phyloP scores from a whole-genome alignment of 2,113 vertebrate species.

The Heptranchias perlo region DNA sequence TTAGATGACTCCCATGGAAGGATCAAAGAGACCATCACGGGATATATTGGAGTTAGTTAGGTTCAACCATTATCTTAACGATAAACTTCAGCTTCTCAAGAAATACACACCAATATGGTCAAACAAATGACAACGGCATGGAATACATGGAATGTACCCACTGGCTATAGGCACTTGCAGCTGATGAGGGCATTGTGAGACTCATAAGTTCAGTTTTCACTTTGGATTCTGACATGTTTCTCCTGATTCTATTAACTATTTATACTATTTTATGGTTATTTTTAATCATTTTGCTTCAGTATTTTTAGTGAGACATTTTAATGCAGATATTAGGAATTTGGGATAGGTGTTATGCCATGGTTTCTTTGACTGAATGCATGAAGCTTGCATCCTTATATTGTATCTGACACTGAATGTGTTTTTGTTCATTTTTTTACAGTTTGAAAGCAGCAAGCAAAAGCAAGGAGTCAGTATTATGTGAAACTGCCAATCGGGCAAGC shows the following conservation, averaged over 20 bases:
- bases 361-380: background rate
- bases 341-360: background rate
- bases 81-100: background rate
- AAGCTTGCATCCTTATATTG: background rate
- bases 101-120: background rate
- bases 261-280: too few species aligned
- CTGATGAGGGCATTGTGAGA: too few species aligned
- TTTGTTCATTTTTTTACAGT: conserved; percentile 46
- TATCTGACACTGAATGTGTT: background rate
- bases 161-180: too few species aligned
- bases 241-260: too few species aligned
- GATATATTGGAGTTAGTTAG: background rate
- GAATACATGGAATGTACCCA: background rate
- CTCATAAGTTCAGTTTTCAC: too few species aligned
- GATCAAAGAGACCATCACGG: too few species aligned
- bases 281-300: too few species aligned
- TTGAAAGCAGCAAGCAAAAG: conserved; percentile 54
- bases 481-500: conserved; percentile 42
- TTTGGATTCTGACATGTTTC: too few species aligned
- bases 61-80: background rate
- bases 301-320: background rate
- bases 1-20: background rate
- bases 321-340: conserved; percentile 6
- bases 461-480: conserved; percentile 54
- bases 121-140: background rate